Evolutionary conservation across 1,140 invertebrate genomes (phyloP).

Genomic region (Temnothorax nylanderi): DNA sequence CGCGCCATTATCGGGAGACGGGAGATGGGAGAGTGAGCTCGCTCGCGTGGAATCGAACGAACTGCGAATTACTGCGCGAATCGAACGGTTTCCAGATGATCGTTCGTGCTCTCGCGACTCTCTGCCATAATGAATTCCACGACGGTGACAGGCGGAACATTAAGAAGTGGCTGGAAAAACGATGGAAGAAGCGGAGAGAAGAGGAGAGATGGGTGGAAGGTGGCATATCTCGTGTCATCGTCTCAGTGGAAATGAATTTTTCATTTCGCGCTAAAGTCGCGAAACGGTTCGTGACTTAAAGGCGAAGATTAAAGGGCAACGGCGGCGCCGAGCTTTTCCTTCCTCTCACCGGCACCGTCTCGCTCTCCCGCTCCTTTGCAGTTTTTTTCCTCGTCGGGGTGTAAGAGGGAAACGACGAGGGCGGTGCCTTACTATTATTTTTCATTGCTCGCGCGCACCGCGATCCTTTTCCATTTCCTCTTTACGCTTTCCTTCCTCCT

Average conservation of each 20-base stretch:
- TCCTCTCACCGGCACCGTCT: constrained; percentile 30
- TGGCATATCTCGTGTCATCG: constrained; percentile 61
- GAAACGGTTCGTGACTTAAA: constrained; percentile 79
- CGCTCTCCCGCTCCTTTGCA: constrained; percentile 54
- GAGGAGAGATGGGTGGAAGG: constrained; percentile 46
- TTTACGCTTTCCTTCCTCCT: constrained; percentile 38
- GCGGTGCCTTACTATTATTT: constrained; percentile 75
- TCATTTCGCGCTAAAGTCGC: constrained; percentile 78
- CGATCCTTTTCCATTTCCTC: constrained; percentile 71
- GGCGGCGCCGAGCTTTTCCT: constrained; percentile 52
- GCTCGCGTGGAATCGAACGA: constrained; percentile 32
- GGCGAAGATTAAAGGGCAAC: constrained; percentile 77
- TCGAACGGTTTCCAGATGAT: constrained; percentile 41
- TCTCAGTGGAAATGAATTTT: constrained; percentile 78
- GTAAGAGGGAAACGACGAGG: constrained; percentile 73
- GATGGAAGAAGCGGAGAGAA: constrained; percentile 9
- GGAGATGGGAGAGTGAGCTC: constrained; percentile 25
- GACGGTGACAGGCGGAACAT: constrained; percentile 48
- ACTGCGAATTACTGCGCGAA: constrained; percentile 34
- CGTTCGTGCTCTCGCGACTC: constrained; percentile 47
- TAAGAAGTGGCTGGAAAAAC: constrained; percentile 71
- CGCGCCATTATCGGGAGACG: neutral
- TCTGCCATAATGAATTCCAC: constrained; percentile 70
- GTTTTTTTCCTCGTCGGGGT: constrained; percentile 72
- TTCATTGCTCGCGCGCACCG: constrained; percentile 75